Conservation (phyloP, 2,888 invertebrate genomes). For the Cylloceria caligata region DNA sequence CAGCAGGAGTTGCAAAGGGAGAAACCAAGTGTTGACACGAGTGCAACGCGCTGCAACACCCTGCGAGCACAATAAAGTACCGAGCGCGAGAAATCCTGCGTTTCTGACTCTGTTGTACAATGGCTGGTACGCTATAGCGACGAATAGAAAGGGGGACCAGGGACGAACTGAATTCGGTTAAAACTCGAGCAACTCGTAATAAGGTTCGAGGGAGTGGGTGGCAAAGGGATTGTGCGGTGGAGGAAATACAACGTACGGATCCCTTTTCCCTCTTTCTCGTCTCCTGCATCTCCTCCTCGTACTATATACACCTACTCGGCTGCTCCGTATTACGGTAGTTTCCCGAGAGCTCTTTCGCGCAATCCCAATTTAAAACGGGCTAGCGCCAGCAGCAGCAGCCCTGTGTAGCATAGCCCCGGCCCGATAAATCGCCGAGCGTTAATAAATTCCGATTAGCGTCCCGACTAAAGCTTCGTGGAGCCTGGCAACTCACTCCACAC, state of each 20-base stretch:
- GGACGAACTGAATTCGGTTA: constrained; percentile 65
- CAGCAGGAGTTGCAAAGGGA: neutral
- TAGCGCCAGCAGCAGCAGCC: constrained; percentile 14
- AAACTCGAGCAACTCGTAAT: constrained; percentile 66
- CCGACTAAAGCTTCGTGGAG: constrained; percentile 46
- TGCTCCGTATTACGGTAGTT: constrained; percentile 40
- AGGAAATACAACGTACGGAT: constrained; percentile 38
- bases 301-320: neutral
- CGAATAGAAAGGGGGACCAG: constrained; percentile 21
- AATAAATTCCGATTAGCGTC: constrained; percentile 75
- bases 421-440: constrained; percentile 66
- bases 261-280: constrained; percentile 13
- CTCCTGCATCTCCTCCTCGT: constrained; percentile 7
- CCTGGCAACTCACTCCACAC: constrained; percentile 41
- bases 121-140: constrained; percentile 3
- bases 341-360: constrained; percentile 46
- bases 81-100: constrained; percentile 31
- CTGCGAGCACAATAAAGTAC: constrained; percentile 32
- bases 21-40: neutral
- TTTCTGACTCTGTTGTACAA: constrained; percentile 12
- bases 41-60: neutral
- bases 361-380: constrained; percentile 59
- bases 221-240: constrained; percentile 14
- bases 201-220: constrained; percentile 52
- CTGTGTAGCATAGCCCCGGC: constrained; percentile 26